Base-by-base conservation (phyloP, 2,888 invertebrate genomes). In the Tanypteryx hageni region DNA sequence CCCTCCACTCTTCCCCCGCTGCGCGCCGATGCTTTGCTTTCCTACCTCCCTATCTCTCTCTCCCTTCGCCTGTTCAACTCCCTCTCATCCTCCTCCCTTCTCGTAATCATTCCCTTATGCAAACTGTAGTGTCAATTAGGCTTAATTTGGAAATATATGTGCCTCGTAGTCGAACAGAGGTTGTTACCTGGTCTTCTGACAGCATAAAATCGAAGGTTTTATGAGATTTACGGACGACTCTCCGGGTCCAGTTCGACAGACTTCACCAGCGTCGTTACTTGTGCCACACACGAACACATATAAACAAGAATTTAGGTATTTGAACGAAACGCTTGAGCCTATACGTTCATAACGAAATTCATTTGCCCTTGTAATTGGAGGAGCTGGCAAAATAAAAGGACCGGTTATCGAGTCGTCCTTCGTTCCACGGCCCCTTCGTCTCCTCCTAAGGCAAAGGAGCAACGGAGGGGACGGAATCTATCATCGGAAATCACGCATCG, bases 111-210 rank as follows among this genome's bases (percentile, higher is more conserved):
- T 44, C 89, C 89, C 89, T 61, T 89, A 89, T 89, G 89, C 89
- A 68, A 89, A 89, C 89, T 14, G 89, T 68, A 64, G 89, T 89
- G 89, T 89, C 89, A 89, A 89, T 89, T 89, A 89, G 89, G 44
- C 44, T 89, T 89, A 89, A 89, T 89, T 89, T 89, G 89, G 89
- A 89, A 89, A 89, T 89, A 89, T 89, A 89, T 89, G 68, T 89
- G 89, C 89, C 89, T 89, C 89, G 89, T 89, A 89, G 64, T 89
- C 89, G 89, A 89, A 89, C 89, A 89, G 89, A 64, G 89, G 64
- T 89, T 89, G 89, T 89, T 89, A 89, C 89, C 89, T 64, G 64
- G 44, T 18, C 64, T 89, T 64, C 89, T 89, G 89, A 89, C 89
- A 68, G 64, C 89, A 89, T 89, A 68, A 89, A 89, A 89, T 89